These are phyloP conservation scores for Montipora foliosa DNA, from an alignment of 64 coral and sea anemone species.

Conservation along the genomic window DNA sequence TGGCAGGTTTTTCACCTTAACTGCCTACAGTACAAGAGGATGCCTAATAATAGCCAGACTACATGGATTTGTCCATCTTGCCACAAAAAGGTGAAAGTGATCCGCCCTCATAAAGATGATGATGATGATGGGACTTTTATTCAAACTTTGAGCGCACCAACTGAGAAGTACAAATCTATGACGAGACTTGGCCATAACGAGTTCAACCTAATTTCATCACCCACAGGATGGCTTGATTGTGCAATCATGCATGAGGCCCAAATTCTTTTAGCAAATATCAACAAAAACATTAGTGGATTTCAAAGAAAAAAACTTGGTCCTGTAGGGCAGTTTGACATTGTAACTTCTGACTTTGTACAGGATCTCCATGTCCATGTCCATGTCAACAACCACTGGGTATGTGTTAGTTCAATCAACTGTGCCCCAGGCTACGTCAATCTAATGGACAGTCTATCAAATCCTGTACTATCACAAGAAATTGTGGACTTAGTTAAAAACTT, in stretches of 20 bases:
- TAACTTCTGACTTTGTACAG: neutral
- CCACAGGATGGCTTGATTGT: constrained; percentile 21
- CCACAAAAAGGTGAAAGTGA: constrained; percentile 1
- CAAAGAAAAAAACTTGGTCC: neutral
- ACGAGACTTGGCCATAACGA: neutral
- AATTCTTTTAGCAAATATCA: constrained; percentile 15
- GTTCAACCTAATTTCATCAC: neutral
- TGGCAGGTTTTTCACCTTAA: constrained; percentile 22
- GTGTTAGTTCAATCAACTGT: neutral
- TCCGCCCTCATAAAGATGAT: neutral
- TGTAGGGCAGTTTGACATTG: no score
- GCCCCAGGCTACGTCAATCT: neutral
- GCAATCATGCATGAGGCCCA: neutral
- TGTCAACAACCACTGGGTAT: constrained; percentile 5
- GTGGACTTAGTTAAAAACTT: neutral
- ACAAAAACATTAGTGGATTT: neutral
- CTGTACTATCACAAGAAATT: constrained; percentile 1
- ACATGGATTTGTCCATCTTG: constrained; percentile 20
- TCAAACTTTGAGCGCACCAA: neutral
- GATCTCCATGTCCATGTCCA: neutral
- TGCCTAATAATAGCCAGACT: constrained; percentile 20
- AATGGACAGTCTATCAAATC: neutral
- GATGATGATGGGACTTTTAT: neutral
- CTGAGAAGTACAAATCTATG: neutral
- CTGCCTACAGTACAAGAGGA: constrained; percentile 9